Base-by-base conservation (phyloP, 2,113 vertebrate species). In the Sinocyclocheilus anophthalmus region DNA sequence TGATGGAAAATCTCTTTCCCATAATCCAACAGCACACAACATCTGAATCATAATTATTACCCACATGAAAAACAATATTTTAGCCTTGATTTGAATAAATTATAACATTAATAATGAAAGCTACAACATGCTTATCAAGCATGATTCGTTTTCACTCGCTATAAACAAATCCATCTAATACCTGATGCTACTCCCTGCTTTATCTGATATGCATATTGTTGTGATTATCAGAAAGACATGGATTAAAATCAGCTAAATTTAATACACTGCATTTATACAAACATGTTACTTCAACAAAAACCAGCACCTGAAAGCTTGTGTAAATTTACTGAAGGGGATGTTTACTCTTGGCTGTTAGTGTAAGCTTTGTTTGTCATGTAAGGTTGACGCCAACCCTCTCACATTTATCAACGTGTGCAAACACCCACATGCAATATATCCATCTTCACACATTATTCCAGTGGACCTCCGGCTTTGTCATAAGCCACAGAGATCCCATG, bases 401-500 rank as follows among this genome's bases (percentile, higher is more conserved):
- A 24, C 48, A 84, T 80, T 81, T 42, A 70, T 87, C 37, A 42
- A 57, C 14, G 14, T 70, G 57, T 37, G 39, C 39, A 45, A 61
- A 63, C 53, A 78, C 37, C 18, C 81, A 79, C 42, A 69, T 42
- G 4, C 33, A 86, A 57, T 67, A 72, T 57, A 73, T 48, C 53
- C 75, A 70, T 82, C 67, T 48, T 67, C 22, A 50, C 59, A 72
- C 53, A 67, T 45, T 48, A 75, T 33, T 84, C 55, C 53, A 42
- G 22, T 82, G 61, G 37, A 80, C 70, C 70, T 76, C 33, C 14
- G 45, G 63, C 69, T 70, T 70, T 78, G 59, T 88, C 80, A 59
- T 81, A 84, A 81, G 24, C 63, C 76, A 83, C 48, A 53, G 37
- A 82, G 72, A 85, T 75, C 78, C 45, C 61, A 80, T 61, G 24